phyloP scores from a whole-genome alignment of 2,888 invertebrate genomes.

The Iselma pallidipennis region DNA sequence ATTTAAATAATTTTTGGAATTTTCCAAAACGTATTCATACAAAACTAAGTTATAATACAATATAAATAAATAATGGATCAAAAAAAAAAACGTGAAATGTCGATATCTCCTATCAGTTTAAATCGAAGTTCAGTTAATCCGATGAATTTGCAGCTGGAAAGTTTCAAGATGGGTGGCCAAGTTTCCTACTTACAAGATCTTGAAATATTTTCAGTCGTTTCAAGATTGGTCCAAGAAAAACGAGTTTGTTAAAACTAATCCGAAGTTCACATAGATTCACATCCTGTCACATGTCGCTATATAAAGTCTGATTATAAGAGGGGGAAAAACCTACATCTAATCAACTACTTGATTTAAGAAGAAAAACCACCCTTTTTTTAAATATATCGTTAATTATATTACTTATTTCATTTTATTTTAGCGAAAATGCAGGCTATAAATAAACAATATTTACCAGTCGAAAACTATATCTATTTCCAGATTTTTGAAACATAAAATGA shows the following conservation, averaged over 20 bases:
- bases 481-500: no score
- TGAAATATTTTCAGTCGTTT: conserved; percentile 1
- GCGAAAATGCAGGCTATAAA: no score
- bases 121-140: conserved; percentile 19
- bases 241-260: conserved; percentile 1
- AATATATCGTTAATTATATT: no score
- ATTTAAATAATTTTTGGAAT: not conserved
- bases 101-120: conserved; percentile 15
- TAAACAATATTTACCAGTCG: no score
- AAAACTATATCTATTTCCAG: no score
- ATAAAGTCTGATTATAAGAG: not conserved
- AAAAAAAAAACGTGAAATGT: conserved; percentile 10
- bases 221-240: not conserved
- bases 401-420: no score
- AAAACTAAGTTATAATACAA: no score
- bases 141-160: conserved; percentile 21
- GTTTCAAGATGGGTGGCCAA: conserved; percentile 6
- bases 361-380: no score
- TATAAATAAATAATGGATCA: conserved; percentile 24
- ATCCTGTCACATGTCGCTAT: not conserved
- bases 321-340: no score
- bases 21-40: no score
- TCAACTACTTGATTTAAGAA: no score
- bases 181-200: not conserved
- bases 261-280: conserved; percentile 1